Evolutionary conservation across 2,797 vertebrate species (phyloP).

Genomic region (Cercopithecus neglectus): DNA sequence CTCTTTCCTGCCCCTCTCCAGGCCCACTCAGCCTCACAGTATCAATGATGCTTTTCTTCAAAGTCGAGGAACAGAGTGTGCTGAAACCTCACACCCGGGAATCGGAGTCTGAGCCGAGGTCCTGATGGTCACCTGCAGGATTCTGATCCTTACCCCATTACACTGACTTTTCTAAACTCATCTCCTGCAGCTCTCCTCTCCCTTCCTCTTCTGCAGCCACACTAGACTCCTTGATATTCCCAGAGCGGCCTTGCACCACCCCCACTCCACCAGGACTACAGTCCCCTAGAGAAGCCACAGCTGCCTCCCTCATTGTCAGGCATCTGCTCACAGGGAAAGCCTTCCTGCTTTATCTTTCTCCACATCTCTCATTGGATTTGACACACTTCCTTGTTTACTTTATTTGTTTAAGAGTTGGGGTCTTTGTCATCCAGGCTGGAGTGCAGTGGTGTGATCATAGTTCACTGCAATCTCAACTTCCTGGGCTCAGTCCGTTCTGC

Average conservation of each 20-base stretch:
- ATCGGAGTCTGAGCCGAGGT: neutral
- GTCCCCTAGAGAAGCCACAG: fast-evolving
- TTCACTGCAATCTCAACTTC: neutral
- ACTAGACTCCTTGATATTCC: neutral
- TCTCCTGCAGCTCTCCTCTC: too few relatives aligned
- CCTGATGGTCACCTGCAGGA: neutral
- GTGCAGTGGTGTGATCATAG: neutral
- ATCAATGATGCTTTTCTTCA: neutral
- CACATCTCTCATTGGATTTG: neutral
- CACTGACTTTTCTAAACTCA: neutral
- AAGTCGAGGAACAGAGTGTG: neutral
- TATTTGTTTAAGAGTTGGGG: neutral
- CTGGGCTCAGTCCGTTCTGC: neutral
- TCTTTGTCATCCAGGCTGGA: neutral
- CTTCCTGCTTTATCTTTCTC: too few relatives aligned
- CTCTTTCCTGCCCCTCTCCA: fast-evolving
- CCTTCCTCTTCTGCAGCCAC: neutral
- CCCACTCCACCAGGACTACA: fast-evolving
- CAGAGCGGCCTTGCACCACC: fast-evolving
- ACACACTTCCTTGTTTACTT: too few relatives aligned
- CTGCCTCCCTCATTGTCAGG: neutral
- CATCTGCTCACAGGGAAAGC: neutral
- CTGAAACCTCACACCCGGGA: too few relatives aligned
- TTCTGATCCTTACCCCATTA: fast-evolving
- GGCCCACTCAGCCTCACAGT: too few relatives aligned